These are phyloP conservation scores for Bungarus multicinctus DNA, from an alignment of 2,113 vertebrate species.

Conservation along the genomic window DNA sequence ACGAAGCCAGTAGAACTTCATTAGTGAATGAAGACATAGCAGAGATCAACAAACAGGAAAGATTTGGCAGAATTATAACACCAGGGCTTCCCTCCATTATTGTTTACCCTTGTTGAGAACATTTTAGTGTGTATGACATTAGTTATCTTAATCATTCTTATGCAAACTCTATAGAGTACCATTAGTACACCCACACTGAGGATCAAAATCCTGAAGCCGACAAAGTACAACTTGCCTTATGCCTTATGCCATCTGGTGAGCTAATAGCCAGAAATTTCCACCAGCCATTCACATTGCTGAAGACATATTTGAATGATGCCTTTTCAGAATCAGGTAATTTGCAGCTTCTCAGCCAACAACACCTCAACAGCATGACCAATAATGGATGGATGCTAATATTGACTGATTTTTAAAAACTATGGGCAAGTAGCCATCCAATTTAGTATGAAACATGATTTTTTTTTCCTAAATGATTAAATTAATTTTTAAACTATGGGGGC, in stretches of 20 bases:
- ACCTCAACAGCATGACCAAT: background rate
- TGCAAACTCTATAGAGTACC: background rate
- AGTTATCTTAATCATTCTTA: background rate
- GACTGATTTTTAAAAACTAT: background rate
- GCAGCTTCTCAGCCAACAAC: background rate
- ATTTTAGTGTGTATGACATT: too few relatives aligned
- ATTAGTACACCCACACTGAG: background rate
- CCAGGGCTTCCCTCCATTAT: background rate
- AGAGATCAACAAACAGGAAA: background rate
- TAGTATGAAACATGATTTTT: background rate
- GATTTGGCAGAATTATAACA: background rate
- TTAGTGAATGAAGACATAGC: background rate
- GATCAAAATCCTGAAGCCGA: background rate
- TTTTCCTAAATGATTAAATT: background rate
- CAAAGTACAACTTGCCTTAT: background rate
- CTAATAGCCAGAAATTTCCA: background rate
- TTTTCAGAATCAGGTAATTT: background rate
- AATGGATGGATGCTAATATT: background rate
- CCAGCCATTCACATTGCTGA: background rate
- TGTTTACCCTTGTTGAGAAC: background rate
- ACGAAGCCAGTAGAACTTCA: background rate
- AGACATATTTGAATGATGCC: background rate
- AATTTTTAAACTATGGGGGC: background rate
- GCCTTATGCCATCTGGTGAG: background rate
- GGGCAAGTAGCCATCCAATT: background rate